These are phyloP conservation scores for Microcebus tavaratra DNA, from an alignment of 2,113 vertebrate genomes.

Conservation along the genomic window DNA sequence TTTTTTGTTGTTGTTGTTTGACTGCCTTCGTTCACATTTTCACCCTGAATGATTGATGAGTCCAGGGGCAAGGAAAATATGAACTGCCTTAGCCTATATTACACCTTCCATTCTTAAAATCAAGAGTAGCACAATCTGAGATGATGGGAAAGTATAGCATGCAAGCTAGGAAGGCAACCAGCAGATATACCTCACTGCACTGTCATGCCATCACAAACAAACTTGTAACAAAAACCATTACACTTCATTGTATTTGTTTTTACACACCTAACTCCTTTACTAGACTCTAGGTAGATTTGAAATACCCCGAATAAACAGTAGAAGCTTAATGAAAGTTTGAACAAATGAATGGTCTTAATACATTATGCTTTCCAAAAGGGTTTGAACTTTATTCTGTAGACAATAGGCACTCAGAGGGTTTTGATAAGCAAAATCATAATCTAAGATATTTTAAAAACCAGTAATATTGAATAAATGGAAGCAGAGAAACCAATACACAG, in stretches of 20 bases:
- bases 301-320: neutral
- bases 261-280: neutral
- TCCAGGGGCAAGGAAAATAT: neutral
- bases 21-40: neutral
- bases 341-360: neutral
- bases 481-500: neutral
- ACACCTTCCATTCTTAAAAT: neutral
- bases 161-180: neutral
- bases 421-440: neutral
- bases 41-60: neutral
- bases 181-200: neutral
- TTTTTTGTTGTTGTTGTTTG: neutral
- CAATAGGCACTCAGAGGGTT: neutral
- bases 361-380: neutral
- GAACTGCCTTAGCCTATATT: neutral
- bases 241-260: neutral
- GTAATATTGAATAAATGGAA: neutral
- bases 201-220: neutral
- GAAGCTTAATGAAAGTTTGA: neutral
- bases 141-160: neutral
- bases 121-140: neutral
- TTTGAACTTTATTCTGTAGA: neutral
- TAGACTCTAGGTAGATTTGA: neutral
- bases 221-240: neutral
- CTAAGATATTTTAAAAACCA: neutral